Evolutionary conservation across 2,797 vertebrate species (phyloP), one percentile per base, ranked within the genome.

Genomic region (Pipistrellus nathusii): DNA sequence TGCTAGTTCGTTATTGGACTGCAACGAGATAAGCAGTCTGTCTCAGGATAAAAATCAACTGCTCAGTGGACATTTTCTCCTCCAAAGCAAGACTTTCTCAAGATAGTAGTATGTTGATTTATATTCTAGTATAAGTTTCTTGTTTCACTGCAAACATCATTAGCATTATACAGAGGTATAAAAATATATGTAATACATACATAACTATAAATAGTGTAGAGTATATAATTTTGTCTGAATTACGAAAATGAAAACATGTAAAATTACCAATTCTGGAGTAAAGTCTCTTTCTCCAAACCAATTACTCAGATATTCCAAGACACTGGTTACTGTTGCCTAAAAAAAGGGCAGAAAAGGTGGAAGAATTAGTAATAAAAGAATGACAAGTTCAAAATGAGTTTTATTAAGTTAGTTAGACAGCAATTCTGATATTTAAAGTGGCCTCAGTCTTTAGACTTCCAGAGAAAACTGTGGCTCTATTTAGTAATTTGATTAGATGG

Each of bases 231-330:
- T 89, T 51, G 83, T 38, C 41, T 86, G 32, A 21, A 77, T 85
- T 83, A 95, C 91, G 53, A 93, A 96, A 91, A 96, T 77, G 94
- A 38, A 95, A 96, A 92, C 87, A 98, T 93, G 91, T 8, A 96
- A 97, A 97, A 91, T 97, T 98, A 99, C 99, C 98, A 99, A 95
- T 97, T 99, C 98, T 92, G 98, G 98, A 96, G 98, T 98, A 97
- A 99, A 99, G 41, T 98, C 98, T 90, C 96, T 98, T 97, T 99
- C 99, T 97, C 99, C 99, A 98, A 99, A 99, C 99, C 99, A 99
- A 94, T 97, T 97, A 96, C 98, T 99, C 44, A 99, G 98, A 97
- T 98, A 98, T 95, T 99, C 99, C 94, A 99, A 97, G 88, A 99
- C 99, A 69, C 98, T 98, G 92, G 99, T 98, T 94, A 99, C 98